Percentiles rank a stretch among this genome's conserved stretches.
phyloP scores from a whole-genome alignment of 2,888 invertebrate species.

The Agrypnus murinus region DNA sequence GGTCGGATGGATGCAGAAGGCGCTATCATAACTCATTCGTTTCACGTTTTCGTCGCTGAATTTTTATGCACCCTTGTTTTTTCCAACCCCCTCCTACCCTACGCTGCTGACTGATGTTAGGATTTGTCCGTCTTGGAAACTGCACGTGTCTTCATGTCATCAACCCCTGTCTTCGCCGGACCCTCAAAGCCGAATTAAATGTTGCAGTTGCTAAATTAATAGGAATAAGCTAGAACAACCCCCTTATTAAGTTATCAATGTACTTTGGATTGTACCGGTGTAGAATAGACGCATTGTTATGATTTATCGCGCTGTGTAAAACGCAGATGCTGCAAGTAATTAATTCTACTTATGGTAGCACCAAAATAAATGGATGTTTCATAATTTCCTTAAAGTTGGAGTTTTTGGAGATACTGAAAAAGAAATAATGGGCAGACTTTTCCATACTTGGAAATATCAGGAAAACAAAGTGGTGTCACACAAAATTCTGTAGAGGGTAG shows the following conservation, averaged over 20 bases:
- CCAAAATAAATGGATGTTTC: no score
- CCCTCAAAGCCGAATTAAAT: slow-evolving; percentile 57
- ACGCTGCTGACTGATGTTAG: slow-evolving; percentile 42
- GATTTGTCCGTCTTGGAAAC: slow-evolving; percentile 40
- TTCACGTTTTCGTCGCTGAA: slow-evolving; percentile 50
- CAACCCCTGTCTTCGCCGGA: slow-evolving; percentile 53
- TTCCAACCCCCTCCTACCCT: slow-evolving; percentile 25
- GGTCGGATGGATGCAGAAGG: slow-evolving; percentile 45
- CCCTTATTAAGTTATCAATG: slow-evolving; percentile 55
- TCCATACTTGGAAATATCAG: no score
- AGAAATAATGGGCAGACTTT: no score
- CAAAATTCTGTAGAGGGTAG: background rate
- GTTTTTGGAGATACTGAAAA: no score
- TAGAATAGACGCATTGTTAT: slow-evolving; percentile 2
- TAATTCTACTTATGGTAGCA: slow-evolving; percentile 18
- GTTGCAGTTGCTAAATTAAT: slow-evolving; percentile 60
- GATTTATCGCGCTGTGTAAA: slow-evolving; percentile 25
- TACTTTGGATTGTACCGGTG: slow-evolving; percentile 31
- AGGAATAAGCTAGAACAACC: slow-evolving; percentile 54
- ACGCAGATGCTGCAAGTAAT: slow-evolving; percentile 38
- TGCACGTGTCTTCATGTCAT: slow-evolving; percentile 52
- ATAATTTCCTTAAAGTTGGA: no score
- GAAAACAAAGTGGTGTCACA: no score
- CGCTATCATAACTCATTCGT: slow-evolving; percentile 49
- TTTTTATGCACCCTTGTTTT: slow-evolving; percentile 52